Percentiles rank a stretch among this genome's conserved stretches.
Evolutionary conservation across 2,113 vertebrate genomes (phyloP).

Genomic region (Festucalex cinctus): DNA sequence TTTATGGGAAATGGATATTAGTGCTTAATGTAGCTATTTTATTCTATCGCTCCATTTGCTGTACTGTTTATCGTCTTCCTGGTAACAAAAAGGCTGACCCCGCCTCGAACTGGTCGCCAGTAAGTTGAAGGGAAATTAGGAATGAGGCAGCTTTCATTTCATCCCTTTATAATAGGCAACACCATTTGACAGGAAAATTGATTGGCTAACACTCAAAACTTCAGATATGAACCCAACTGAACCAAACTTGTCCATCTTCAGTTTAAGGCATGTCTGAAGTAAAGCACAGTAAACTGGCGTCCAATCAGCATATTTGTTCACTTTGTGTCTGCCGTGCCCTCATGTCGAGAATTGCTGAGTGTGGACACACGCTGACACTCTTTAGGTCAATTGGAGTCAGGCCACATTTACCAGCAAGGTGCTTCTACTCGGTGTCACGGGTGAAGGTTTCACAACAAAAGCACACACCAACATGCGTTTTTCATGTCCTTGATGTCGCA

Average conservation of each 20-base stretch:
- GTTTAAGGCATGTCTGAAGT: too few relatives aligned
- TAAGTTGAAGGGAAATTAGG: not conserved
- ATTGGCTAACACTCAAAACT: too few relatives aligned
- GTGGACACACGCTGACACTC: not conserved
- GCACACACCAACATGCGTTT: slow-evolving; percentile 19
- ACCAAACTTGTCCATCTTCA: too few relatives aligned
- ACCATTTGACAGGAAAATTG: too few relatives aligned
- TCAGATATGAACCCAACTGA: too few relatives aligned
- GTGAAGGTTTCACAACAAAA: slow-evolving; percentile 17
- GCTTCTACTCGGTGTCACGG: slow-evolving; percentile 25
- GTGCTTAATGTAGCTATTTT: not conserved
- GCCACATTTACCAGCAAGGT: slow-evolving; percentile 21
- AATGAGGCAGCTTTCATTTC: not conserved
- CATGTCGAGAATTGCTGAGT: too few relatives aligned
- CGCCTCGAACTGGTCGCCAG: not conserved
- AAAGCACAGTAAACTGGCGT: not conserved
- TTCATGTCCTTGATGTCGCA: slow-evolving; percentile 6
- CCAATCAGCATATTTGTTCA: not conserved
- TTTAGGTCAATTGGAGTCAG: not conserved
- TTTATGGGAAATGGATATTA: not conserved
- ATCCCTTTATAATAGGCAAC: too few relatives aligned
- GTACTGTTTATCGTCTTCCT: not conserved
- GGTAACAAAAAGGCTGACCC: not conserved
- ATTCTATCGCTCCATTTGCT: not conserved
- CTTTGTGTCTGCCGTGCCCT: not conserved